Percentiles rank a stretch among this genome's conserved stretches.
Evolutionary conservation across 2,797 vertebrate genomes (phyloP).

Genomic region (Spinus olivaceus): DNA sequence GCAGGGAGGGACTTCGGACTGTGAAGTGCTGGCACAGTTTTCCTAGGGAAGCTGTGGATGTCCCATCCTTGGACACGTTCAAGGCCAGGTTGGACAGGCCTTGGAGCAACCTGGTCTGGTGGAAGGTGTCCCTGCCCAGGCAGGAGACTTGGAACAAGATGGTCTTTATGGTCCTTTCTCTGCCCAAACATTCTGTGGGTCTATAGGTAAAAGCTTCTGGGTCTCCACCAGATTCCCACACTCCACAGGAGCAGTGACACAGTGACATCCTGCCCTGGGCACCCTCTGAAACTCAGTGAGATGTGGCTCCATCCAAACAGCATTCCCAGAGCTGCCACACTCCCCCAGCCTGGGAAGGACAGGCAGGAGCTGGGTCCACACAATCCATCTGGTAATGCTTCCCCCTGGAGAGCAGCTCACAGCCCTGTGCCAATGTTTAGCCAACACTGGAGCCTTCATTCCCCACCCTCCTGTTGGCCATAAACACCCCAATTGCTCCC

Average conservation of each 20-base stretch:
- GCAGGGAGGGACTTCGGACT: not conserved
- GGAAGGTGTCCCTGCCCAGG: no score
- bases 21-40: not conserved
- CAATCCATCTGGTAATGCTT: not conserved
- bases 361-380: accelerated
- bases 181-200: not conserved
- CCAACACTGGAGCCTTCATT: not conserved
- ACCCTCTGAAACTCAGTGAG: not conserved
- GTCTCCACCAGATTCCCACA: accelerated
- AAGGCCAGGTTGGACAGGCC: accelerated
- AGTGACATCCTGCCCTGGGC: accelerated
- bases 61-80: not conserved
- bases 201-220: accelerated
- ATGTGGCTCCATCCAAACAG: accelerated
- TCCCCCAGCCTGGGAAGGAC: accelerated
- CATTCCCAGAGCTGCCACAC: accelerated
- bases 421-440: not conserved
- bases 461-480: not conserved
- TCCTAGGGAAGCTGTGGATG: not conserved
- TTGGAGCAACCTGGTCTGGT: not conserved
- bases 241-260: not conserved
- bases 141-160: not conserved
- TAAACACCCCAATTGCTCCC: not conserved
- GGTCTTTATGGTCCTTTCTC: not conserved
- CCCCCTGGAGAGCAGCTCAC: accelerated